Conservation (phyloP, 2,888 invertebrate genomes). For the Drosophila imparisetae region DNA sequence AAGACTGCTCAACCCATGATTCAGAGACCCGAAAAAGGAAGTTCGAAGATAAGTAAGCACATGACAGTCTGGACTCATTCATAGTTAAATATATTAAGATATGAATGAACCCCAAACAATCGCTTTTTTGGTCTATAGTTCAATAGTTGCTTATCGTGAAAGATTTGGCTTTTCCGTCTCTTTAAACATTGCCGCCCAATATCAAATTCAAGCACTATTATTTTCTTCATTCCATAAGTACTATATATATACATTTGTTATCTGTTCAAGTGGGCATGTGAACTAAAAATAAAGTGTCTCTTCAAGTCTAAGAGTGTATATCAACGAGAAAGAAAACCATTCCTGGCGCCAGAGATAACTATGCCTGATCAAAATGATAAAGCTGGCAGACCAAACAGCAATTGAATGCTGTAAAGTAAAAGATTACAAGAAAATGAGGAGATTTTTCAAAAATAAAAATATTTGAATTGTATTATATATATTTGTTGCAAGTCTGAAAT, state of each 20-base stretch:
- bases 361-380: constrained; percentile 18
- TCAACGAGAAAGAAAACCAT: not conserved
- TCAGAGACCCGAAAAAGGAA: constrained; percentile 24
- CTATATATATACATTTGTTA: constrained; percentile 20
- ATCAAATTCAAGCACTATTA: constrained; percentile 2
- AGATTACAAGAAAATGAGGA: not conserved
- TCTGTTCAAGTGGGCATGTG: constrained; percentile 20
- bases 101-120: constrained; percentile 1
- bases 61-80: constrained; percentile 34
- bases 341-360: constrained; percentile 30
- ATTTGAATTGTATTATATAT: not conserved
- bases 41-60: constrained; percentile 9
- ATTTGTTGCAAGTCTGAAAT: not conserved
- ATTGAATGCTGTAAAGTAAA: not conserved
- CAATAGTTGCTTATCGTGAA: constrained; percentile 26
- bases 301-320: constrained; percentile 13
- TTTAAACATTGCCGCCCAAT: constrained; percentile 19
- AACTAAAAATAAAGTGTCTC: constrained; percentile 17
- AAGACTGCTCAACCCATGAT: constrained; percentile 20
- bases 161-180: not conserved
- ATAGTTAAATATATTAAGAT: constrained; percentile 28
- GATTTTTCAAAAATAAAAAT: not conserved
- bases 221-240: not conserved
- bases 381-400: not conserved
- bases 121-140: constrained; percentile 7